Evolutionary conservation across 2,113 vertebrate genomes (phyloP).

Genomic region (Elachura formosa): DNA sequence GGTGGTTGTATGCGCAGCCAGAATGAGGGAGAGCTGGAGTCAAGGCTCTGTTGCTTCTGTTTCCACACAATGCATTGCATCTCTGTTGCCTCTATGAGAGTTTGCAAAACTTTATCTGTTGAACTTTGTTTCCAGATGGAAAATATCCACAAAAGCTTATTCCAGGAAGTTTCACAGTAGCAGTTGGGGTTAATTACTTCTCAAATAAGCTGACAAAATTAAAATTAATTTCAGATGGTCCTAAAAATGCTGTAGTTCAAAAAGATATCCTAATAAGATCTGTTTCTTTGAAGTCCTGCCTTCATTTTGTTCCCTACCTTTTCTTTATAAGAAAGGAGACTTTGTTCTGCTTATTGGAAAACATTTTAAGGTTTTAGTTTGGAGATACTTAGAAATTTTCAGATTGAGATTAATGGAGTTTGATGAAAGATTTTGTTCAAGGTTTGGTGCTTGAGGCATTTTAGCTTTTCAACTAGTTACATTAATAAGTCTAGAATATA

Average conservation of each 20-base stretch:
- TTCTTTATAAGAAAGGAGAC: not conserved
- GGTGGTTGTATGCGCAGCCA: not conserved
- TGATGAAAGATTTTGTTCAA: not conserved
- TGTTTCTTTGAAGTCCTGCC: not conserved
- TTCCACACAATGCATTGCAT: not conserved
- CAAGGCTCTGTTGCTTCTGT: not conserved
- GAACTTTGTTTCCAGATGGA: not conserved
- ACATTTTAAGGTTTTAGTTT: not conserved
- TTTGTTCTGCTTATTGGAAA: not conserved
- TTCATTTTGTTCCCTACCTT: not conserved
- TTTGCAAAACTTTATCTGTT: not conserved
- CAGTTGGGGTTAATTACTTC: constrained; percentile 18
- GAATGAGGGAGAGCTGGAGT: not conserved
- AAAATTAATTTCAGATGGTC: not conserved
- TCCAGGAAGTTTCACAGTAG: not conserved
- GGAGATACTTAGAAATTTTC: not conserved
- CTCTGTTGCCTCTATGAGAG: not conserved
- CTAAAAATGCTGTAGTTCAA: not conserved
- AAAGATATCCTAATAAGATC: not conserved
- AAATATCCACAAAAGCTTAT: not conserved
- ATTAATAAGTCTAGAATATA: not conserved
- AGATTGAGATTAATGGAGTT: not conserved
- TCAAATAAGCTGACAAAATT: not conserved
- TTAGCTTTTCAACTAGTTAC: not conserved
- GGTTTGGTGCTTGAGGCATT: not conserved